These are phyloP conservation scores for Cherax destructor DNA, from an alignment of 1,140 invertebrate species.

Conservation along the genomic window DNA sequence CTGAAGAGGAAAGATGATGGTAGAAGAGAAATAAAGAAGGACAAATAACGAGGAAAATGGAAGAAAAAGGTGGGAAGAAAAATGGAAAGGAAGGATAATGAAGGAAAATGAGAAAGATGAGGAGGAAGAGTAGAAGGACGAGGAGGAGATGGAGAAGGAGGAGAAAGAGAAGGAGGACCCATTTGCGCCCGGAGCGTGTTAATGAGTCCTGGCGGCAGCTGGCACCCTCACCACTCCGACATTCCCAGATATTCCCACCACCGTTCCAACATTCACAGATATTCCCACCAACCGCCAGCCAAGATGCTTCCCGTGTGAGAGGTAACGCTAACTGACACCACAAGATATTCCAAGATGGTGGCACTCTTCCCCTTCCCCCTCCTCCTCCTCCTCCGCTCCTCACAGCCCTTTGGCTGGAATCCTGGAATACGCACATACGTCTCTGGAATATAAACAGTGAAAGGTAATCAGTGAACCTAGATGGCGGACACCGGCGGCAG, in stretches of 20 bases:
- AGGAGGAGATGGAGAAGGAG: neutral
- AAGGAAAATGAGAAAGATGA: neutral
- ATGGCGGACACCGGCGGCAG: conserved; percentile 3
- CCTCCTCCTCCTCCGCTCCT: neutral
- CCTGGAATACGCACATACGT: conserved; percentile 44
- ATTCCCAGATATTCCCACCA: conserved; percentile 52
- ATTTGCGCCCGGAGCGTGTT: conserved; percentile 50
- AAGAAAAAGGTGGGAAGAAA: neutral
- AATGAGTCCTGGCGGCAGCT: conserved; percentile 45
- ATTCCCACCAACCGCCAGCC: conserved; percentile 34
- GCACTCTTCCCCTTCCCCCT: neutral
- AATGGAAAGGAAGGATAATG: neutral
- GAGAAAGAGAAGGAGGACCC: conserved; percentile 17
- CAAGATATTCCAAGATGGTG: conserved; percentile 57
- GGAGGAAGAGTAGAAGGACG: neutral
- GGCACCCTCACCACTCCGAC: conserved; percentile 42
- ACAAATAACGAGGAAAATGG: neutral
- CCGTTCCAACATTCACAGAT: conserved; percentile 45
- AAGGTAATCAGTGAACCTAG: conserved; percentile 44
- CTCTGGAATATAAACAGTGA: conserved; percentile 44
- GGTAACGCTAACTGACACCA: conserved; percentile 55
- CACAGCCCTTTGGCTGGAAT: neutral
- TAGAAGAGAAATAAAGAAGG: neutral
- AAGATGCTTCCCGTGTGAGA: conserved; percentile 47
- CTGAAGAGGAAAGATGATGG: neutral